Conservation (phyloP, 2,888 invertebrate species). For the Thyatira batis region DNA sequence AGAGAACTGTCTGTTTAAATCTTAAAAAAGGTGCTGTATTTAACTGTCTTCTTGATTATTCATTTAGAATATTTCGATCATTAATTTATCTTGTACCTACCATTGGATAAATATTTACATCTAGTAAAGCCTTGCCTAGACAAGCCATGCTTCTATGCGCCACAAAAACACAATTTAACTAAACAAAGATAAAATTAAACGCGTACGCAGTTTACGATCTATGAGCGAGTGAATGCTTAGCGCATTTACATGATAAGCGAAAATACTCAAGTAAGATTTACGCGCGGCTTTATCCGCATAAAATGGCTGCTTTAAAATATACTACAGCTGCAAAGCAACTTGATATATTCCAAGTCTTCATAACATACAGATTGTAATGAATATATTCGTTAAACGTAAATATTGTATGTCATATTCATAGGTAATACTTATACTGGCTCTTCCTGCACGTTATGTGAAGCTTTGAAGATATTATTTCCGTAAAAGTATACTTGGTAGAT, state of each 20-base stretch:
- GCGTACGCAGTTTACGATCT: not conserved
- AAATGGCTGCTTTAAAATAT: not conserved
- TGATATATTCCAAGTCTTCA: not conserved
- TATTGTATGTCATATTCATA: not conserved
- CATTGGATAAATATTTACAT: not conserved
- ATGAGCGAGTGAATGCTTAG: slow-evolving; percentile 5
- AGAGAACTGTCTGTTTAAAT: too few relatives aligned
- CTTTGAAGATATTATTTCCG: not conserved
- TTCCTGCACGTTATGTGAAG: not conserved
- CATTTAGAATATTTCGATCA: too few relatives aligned
- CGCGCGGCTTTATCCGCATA: slow-evolving; percentile 8
- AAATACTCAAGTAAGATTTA: slow-evolving; percentile 24
- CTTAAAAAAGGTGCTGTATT: too few relatives aligned
- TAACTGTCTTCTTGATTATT: too few relatives aligned
- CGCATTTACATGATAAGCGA: slow-evolving; percentile 41
- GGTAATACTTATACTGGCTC: not conserved
- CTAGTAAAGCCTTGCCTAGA: not conserved
- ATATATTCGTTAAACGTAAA: not conserved
- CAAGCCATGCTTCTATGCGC: not conserved
- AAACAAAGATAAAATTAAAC: not conserved
- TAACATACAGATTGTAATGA: not conserved
- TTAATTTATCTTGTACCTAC: too few relatives aligned
- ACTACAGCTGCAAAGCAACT: not conserved
- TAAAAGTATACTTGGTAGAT: not conserved
- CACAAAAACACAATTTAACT: not conserved